A percentile compares a stretch with the other conserved stretches of the same genome.
Conservation (phyloP, 2,113 vertebrate species). For the Amphiprion percula region DNA sequence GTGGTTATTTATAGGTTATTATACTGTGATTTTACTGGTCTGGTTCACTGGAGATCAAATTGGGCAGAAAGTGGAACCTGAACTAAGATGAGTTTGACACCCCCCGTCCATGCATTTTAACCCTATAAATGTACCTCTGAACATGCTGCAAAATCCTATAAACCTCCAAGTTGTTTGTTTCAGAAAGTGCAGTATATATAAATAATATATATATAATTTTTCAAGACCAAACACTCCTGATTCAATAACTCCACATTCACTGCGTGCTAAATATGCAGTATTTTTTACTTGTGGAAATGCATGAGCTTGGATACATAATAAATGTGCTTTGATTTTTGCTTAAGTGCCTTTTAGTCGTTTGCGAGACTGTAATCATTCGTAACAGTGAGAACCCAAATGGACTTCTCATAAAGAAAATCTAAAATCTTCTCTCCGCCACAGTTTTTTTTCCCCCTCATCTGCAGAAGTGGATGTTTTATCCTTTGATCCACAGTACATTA, state of each 20-base stretch:
- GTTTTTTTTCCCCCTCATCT: constrained; percentile 36
- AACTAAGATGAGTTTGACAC: no score
- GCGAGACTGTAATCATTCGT: constrained; percentile 39
- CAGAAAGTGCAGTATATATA: no score
- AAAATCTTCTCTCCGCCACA: constrained; percentile 58
- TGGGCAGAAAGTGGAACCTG: no score
- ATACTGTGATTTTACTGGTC: no score
- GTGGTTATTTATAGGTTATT: no score
- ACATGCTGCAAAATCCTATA: neutral
- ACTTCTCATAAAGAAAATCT: constrained; percentile 61
- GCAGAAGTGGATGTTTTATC: constrained; percentile 74
- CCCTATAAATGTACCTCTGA: no score
- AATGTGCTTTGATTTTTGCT: constrained; percentile 42
- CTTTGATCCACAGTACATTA: constrained; percentile 79
- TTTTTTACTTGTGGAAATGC: neutral
- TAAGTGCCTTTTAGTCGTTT: constrained; percentile 66
- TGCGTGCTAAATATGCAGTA: neutral
- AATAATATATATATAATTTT: no score
- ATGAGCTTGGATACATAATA: constrained; percentile 12
- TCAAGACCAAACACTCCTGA: no score
- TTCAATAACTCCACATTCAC: neutral
- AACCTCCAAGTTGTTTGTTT: no score
- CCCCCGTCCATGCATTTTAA: no score
- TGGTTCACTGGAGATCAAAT: no score
- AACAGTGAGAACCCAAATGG: constrained; percentile 59